Evolutionary conservation across 2,888 invertebrate species (phyloP).

Genomic region (Atethmia centrago): DNA sequence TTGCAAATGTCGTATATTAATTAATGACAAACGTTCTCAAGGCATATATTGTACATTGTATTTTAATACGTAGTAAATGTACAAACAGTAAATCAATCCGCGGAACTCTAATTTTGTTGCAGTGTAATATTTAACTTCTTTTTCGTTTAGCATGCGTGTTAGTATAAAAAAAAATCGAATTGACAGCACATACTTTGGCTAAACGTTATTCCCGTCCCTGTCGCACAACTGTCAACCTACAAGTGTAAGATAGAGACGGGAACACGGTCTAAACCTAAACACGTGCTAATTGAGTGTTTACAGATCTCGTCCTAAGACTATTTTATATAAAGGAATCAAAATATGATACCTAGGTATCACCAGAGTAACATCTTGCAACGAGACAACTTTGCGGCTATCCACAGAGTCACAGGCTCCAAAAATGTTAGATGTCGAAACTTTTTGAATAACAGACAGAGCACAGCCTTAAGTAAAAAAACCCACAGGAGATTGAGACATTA

Average conservation of each 20-base stretch:
- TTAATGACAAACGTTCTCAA: constrained; percentile 49
- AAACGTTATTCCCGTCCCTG: neutral
- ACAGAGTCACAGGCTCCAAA: neutral
- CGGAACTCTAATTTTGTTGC: neutral
- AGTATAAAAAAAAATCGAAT: too few species aligned
- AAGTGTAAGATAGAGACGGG: neutral
- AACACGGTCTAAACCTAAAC: neutral
- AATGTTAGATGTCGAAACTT: neutral
- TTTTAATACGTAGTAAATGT: constrained; percentile 33
- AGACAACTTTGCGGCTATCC: neutral
- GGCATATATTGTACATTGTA: constrained; percentile 38
- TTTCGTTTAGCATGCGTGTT: neutral
- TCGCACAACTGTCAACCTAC: neutral
- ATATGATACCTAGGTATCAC: neutral
- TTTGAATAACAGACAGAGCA: neutral
- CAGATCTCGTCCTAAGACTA: neutral
- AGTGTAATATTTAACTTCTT: neutral
- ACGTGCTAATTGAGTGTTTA: neutral
- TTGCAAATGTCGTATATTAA: constrained; percentile 51
- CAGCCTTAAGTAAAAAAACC: neutral
- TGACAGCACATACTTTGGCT: neutral
- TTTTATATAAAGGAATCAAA: neutral
- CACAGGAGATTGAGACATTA: too few species aligned
- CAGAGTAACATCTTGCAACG: neutral
- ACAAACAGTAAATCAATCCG: constrained; percentile 31